Base-by-base conservation (phyloP, 2,797 vertebrate species). In the Peromyscus eremicus region DNA sequence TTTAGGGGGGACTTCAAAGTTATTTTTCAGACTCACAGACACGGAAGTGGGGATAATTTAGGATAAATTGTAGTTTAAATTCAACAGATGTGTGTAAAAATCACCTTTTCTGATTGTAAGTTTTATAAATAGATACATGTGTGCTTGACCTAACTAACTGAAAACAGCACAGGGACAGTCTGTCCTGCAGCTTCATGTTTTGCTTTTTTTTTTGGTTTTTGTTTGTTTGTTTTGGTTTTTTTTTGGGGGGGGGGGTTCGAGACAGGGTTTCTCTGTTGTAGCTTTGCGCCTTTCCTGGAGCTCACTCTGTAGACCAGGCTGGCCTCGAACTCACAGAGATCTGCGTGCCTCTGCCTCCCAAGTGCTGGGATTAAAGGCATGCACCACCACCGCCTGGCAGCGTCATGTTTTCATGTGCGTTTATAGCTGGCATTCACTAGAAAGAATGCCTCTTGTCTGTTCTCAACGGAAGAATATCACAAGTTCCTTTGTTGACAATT, bases 101-200 rank as follows among this genome's bases (percentile, higher is more conserved):
- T 85, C 82, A 52, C 16, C 34, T 95, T 81, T 94, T 70, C 73
- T 91, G 16, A 89, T 49, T 76, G 13, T 43, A 95, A 86, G 88
- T 49, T 94, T 62, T 96, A 29, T 76, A 73, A 85, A 68, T 82
- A 79, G 55, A 6, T 90, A n/a, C 46, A 32, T 96, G 60, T 29
- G 83, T 87, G 37, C 37, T 55, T 62, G n/a, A 32, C n/a, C 11
- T 92, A 8, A 37, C 14, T 76, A 14, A 52, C 64, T 29, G 89
- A 91, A 94, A 19, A 29, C 84, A 92, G 34, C 7, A 5, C 2
- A 6, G 16, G 40, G 57, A 11, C 43, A 23, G 46, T 37, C 46
- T 49, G 4, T 82, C 34, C 10, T 79, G 60, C 29, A 68, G 21
- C 37, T 43, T 17, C 1, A 79, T 91, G 52, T 37, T 34, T 34